phyloP scores from a whole-genome alignment of 2,888 invertebrate species.

The Teinopalpus imperialis region DNA sequence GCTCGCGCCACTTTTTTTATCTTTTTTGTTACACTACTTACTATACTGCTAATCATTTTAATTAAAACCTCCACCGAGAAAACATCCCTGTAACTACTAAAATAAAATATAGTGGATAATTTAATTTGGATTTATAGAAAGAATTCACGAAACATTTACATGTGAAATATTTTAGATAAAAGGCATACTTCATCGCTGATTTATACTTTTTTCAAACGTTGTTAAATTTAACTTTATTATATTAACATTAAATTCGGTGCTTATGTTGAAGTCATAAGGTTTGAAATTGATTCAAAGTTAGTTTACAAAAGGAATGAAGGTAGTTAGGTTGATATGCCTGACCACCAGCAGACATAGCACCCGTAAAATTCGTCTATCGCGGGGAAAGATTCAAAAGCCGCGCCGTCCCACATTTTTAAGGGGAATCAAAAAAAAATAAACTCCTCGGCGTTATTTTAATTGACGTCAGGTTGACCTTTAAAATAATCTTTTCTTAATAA shows the following conservation, averaged over 20 bases:
- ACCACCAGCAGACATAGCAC: conserved; percentile 70
- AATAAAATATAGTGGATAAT: not conserved
- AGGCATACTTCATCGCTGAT: conserved; percentile 44
- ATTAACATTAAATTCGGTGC: not conserved
- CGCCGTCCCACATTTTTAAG: conserved; percentile 57
- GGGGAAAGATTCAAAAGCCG: conserved; percentile 72
- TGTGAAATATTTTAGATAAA: conserved; percentile 5
- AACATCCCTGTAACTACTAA: not conserved
- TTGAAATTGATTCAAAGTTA: conserved; percentile 33
- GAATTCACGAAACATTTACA: conserved; percentile 13
- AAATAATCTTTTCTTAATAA: conserved; percentile 58
- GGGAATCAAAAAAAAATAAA: conserved; percentile 50
- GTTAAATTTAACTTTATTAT: conserved; percentile 16
- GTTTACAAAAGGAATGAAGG: conserved; percentile 18
- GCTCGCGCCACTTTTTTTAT: not conserved
- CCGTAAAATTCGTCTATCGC: conserved; percentile 75
- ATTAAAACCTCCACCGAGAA: conserved; percentile 6
- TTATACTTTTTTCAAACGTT: conserved; percentile 43
- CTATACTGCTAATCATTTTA: conserved; percentile 9
- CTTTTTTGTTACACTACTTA: not conserved
- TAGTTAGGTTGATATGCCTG: conserved; percentile 54
- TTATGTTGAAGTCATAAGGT: conserved; percentile 36
- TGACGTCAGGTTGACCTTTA: conserved; percentile 63
- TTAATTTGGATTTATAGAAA: too few relatives aligned
- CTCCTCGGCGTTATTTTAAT: conserved; percentile 69